phyloP scores from a whole-genome alignment of 1,140 invertebrate genomes.

The Euwallacea fornicatus region DNA sequence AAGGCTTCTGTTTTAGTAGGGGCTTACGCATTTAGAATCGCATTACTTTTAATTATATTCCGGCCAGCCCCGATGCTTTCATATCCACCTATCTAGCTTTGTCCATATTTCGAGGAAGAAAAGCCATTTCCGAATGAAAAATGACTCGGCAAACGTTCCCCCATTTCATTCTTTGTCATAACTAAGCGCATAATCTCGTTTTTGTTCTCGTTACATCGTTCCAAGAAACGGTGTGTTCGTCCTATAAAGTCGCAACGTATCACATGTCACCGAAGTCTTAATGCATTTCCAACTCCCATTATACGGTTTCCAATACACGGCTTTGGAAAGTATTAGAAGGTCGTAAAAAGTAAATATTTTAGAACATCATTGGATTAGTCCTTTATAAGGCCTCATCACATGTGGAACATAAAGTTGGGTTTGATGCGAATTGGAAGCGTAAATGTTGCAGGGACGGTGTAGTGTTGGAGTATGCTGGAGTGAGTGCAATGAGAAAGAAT shows the following conservation, averaged over 20 bases:
- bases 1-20: too few species aligned
- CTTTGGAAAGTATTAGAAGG: conserved; percentile 31
- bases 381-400: conserved; percentile 37
- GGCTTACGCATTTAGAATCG: too few species aligned
- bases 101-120: neutral
- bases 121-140: neutral
- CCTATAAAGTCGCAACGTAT: neutral
- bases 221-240: conserved; percentile 8
- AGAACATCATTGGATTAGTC: conserved; percentile 40
- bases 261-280: conserved; percentile 5
- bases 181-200: conserved; percentile 9
- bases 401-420: neutral
- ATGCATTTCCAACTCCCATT: conserved; percentile 12
- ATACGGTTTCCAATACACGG: conserved; percentile 23
- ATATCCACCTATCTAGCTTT: too few species aligned
- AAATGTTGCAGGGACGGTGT: too few species aligned
- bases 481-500: too few species aligned
- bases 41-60: too few species aligned
- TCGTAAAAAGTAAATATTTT: conserved; percentile 38
- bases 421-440: too few species aligned
- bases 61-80: too few species aligned
- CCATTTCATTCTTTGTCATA: conserved; percentile 4
- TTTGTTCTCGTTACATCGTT: conserved; percentile 8
- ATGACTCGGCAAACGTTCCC: conserved; percentile 3
- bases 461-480: too few species aligned